Conservation (phyloP, 1,140 invertebrate species). For the Dreissena rostriformis region DNA sequence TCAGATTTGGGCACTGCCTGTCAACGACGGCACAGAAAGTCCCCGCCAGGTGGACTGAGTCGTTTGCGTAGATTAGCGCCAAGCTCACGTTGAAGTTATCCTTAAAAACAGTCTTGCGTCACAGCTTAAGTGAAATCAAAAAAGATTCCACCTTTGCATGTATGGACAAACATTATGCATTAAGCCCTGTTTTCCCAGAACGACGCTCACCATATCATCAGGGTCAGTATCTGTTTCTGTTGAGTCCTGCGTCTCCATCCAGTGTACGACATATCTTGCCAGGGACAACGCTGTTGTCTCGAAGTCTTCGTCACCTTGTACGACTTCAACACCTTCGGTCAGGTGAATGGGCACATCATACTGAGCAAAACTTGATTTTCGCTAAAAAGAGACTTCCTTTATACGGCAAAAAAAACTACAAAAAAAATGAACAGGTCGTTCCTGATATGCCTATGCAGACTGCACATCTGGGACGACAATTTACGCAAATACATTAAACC, state of each 20-base stretch:
- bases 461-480: too few species aligned
- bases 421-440: too few species aligned
- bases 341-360: not conserved
- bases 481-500: too few species aligned
- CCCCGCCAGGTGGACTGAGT: conserved; percentile 19
- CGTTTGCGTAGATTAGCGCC: conserved; percentile 26
- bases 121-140: too few species aligned
- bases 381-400: too few species aligned
- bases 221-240: not conserved
- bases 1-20: conserved; percentile 20
- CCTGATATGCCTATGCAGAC: too few species aligned
- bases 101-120: not conserved
- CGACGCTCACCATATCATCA: not conserved
- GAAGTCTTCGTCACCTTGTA: not conserved
- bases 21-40: conserved; percentile 26
- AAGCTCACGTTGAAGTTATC: conserved; percentile 5
- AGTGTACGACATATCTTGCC: conserved; percentile 9
- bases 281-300: not conserved
- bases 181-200: too few species aligned
- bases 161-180: too few species aligned
- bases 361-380: too few species aligned
- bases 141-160: too few species aligned
- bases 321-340: not conserved
- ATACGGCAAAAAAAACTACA: too few species aligned
- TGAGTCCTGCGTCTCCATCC: not conserved